Evolutionary conservation across 1,140 invertebrate genomes (phyloP), one percentile per base, ranked within the genome.

Genomic region (Atopsyche davidsoni): DNA sequence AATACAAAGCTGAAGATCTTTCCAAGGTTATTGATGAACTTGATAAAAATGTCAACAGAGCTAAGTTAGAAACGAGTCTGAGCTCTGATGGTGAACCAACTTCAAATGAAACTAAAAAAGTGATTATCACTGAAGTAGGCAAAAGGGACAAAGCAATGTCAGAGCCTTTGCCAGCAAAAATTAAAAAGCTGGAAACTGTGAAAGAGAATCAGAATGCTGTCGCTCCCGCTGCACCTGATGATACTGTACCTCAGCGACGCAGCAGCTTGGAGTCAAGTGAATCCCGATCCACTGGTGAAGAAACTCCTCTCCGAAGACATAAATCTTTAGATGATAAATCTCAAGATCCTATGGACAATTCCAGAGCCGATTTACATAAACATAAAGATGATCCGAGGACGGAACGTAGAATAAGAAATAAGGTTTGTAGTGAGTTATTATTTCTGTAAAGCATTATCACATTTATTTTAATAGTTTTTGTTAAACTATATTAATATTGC

Each of bases 361-460:
- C 76, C 22, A 68, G 75, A 43, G 70, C 71, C 54, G 73, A 72
- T 45, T 67, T 76, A 32, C 73, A 78, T 44, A 77, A 79, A 56
- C 71, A 69, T 54, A 75, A 78, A 44, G 62, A 68, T 11, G 80
- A 82, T 60, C 74, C 77, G 14, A 70, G 80, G 23, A 60, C 75
- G 16, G 80, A 81, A 60, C 72, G 80, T 46, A 74, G 81, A 57
- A 83, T 82, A 61, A 71, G 79, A 60, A 83, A 83, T 62, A 83
- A 83, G 71, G 81, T 82, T 16, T 45, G n/a, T 14, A 3, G 2
- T 11, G 11, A 53, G 16, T 4, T 44, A 50, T 14, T 39, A 22
- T 43, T 2, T 43, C 10, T 34, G 18, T 49, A 16, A 42, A 21
- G 10, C n/a, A 18, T 19, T 36, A 18, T 25, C 34, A 18, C n/a